Conservation (phyloP, 1,140 invertebrate genomes). For the Dendrolimus punctatus region DNA sequence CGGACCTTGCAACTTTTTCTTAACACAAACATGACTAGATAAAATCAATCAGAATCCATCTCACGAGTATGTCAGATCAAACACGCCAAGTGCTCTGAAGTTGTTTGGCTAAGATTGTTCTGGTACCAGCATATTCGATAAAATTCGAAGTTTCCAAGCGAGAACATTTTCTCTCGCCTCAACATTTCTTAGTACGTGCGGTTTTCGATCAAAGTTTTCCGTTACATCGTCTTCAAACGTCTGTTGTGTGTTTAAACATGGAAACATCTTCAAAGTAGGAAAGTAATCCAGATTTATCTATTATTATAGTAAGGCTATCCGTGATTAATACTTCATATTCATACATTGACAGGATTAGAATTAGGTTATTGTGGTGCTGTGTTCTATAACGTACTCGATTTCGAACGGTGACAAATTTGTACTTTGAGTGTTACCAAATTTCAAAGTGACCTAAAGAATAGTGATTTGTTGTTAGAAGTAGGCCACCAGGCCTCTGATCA, state of each 20-base stretch:
- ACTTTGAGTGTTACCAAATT: too few relatives aligned
- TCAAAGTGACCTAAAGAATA: too few relatives aligned
- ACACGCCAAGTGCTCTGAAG: constrained; percentile 35
- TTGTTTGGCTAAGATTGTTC: constrained; percentile 37
- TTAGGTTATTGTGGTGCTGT: too few relatives aligned
- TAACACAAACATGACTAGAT: constrained; percentile 36
- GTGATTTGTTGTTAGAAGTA: too few relatives aligned
- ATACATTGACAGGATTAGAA: too few relatives aligned
- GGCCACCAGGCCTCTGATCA: too few relatives aligned
- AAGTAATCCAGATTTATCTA: too few relatives aligned
- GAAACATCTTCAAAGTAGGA: too few relatives aligned
- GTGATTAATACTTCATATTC: too few relatives aligned
- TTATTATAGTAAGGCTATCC: too few relatives aligned
- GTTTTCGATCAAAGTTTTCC: constrained; percentile 59
- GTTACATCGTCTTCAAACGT: constrained; percentile 25
- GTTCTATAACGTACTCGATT: too few relatives aligned
- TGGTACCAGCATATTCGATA: constrained; percentile 45
- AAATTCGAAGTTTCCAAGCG: constrained; percentile 43
- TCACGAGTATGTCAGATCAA: constrained; percentile 38
- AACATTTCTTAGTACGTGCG: constrained; percentile 44
- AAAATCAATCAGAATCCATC: constrained; percentile 51
- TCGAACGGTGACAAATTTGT: too few relatives aligned
- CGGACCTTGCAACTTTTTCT: constrained; percentile 24
- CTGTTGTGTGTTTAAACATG: constrained; percentile 11
- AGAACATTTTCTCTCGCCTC: constrained; percentile 45